Evolutionary conservation across 2,888 invertebrate species (phyloP).

Genomic region (Bembecia ichneumoniformis): DNA sequence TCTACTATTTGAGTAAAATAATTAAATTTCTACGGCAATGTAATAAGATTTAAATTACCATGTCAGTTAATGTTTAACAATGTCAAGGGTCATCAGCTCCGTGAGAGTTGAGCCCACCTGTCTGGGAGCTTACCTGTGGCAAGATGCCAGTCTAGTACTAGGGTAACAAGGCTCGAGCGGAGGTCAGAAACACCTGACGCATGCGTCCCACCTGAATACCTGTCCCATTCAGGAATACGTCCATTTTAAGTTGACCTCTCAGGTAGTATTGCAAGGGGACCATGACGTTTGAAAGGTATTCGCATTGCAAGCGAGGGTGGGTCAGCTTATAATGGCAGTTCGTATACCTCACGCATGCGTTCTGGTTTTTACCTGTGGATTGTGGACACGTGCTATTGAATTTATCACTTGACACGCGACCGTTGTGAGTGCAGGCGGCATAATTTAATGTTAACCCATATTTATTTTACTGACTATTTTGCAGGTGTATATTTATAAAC

Average conservation of each 20-base stretch:
- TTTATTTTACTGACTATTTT: too few species aligned
- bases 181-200: constrained; percentile 56
- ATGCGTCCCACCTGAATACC: constrained; percentile 65
- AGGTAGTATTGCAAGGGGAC: not conserved
- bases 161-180: constrained; percentile 36
- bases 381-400: constrained; percentile 6
- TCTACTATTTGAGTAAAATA: not conserved
- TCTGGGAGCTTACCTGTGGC: constrained; percentile 69
- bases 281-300: not conserved
- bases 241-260: constrained; percentile 29
- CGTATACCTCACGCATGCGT: constrained; percentile 29
- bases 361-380: constrained; percentile 20
- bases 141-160: constrained; percentile 69
- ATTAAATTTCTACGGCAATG: not conserved
- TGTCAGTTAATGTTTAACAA: not conserved
- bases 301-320: constrained; percentile 11
- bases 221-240: constrained; percentile 22
- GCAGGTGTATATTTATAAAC: too few species aligned
- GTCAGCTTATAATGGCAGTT: constrained; percentile 21
- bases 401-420: constrained; percentile 2
- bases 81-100: constrained; percentile 37
- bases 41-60: not conserved
- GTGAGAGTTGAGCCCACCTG: constrained; percentile 46
- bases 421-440: not conserved
- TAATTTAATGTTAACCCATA: too few species aligned